Conservation (phyloP, 2,888 invertebrate genomes). For the Coremacera marginata region DNA sequence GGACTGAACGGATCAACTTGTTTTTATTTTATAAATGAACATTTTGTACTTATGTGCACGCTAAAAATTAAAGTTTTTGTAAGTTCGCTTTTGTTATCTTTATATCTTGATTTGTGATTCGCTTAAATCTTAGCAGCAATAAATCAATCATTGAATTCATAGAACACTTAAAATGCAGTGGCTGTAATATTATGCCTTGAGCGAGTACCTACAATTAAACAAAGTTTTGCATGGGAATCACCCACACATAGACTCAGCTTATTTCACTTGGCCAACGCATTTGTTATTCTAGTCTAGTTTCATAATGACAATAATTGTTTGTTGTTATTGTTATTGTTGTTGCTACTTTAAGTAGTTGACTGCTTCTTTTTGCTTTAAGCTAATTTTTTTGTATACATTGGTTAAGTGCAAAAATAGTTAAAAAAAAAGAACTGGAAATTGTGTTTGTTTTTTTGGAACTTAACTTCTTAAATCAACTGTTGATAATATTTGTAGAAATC, state of each 20-base stretch:
- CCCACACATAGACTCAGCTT: not conserved
- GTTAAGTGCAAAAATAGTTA: not conserved
- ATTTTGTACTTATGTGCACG: too few species aligned
- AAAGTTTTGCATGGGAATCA: not conserved
- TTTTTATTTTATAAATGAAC: too few species aligned
- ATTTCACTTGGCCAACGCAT: not conserved
- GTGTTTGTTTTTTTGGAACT: too few species aligned
- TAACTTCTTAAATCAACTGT: too few species aligned
- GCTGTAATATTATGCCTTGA: not conserved
- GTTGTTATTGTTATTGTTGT: not conserved
- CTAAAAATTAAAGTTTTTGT: too few species aligned
- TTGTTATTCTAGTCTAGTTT: conserved; percentile 22
- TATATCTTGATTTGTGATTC: not conserved
- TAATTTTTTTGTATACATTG: not conserved
- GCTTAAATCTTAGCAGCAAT: not conserved
- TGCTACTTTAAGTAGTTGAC: not conserved
- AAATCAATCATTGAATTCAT: not conserved
- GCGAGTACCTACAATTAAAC: not conserved
- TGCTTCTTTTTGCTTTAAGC: not conserved
- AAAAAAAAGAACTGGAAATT: too few species aligned
- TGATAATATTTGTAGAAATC: too few species aligned
- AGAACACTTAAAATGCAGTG: not conserved
- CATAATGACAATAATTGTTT: not conserved
- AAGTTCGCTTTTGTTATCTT: too few species aligned
- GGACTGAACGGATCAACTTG: too few species aligned